Base-by-base conservation (phyloP, 2,113 vertebrate species). In the Bombycilla garrulus region DNA sequence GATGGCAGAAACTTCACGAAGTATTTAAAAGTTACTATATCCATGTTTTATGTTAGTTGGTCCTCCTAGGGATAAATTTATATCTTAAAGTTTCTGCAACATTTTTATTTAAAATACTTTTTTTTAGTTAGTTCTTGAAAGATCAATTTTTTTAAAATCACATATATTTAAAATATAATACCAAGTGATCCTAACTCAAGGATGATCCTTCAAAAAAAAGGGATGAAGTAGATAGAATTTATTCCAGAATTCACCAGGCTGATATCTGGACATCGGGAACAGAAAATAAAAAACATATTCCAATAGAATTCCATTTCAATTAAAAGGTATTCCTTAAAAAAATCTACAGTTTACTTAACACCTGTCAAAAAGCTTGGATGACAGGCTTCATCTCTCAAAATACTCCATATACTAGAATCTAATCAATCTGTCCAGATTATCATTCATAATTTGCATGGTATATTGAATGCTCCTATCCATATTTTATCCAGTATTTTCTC, bases 391-490 rank as follows among this genome's bases (percentile, higher is more conserved):
- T 93, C 96, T 88, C 88, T 95, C 67, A 85, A 70, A 92, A 54
- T 95, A 60, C 87, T 96, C 81, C 40, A 94, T 45, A 40, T 93
- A 91, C 81, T 93, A 94, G 33, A 83, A 96, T 92, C 87, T 92
- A 97, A 97, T 95, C 88, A 95, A 88, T 96, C 87, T 95, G 82
- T 96, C 91, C 89, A 96, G 96, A 95, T 97, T 96, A 90, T 91
- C 92, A 95, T 95, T 96, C 91, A 95, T 88, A 96, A 97, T 97
- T 97, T 96, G 70, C 83, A 93, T 87, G 65, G n/a, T 77, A 76
- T 88, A 88, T 73, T 92, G 88, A 96, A 73, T 92, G 47, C 13
- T 95, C 82, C 86, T 92, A 88, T 92, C 67, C 78, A 61, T 94
- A 95, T 93, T 96, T 97, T 64, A 91, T 95, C 54, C 86, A 81